Conservation (phyloP, 2,113 vertebrate species). For the Nannospalax galili region DNA sequence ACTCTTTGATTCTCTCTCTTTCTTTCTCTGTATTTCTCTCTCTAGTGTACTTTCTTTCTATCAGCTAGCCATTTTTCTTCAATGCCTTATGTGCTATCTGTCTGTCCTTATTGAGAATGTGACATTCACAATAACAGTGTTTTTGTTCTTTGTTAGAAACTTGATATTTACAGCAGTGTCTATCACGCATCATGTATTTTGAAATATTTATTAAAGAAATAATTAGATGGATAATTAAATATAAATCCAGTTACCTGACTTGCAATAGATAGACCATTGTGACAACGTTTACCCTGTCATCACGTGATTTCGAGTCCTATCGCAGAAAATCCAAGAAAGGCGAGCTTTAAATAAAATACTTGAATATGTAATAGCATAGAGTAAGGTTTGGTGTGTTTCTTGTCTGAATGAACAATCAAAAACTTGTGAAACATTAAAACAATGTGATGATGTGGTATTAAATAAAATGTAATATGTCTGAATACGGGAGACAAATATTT, state of each 20-base stretch:
- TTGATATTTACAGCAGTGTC: neutral
- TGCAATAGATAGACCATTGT: neutral
- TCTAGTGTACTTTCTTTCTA: neutral
- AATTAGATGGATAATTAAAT: neutral
- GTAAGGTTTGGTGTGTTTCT: neutral
- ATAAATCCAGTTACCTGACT: neutral
- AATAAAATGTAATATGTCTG: neutral
- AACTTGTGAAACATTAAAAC: neutral
- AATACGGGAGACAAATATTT: neutral
- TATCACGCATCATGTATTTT: neutral
- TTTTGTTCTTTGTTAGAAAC: neutral
- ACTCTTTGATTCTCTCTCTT: neutral
- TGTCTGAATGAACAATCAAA: neutral
- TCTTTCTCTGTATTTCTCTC: accelerated
- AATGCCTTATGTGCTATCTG: accelerated
- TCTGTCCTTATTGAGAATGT: neutral
- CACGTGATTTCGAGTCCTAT: neutral
- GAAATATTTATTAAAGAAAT: neutral
- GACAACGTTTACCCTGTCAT: neutral
- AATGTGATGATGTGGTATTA: neutral
- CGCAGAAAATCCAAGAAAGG: neutral
- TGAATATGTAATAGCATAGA: neutral
- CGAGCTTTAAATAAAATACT: neutral
- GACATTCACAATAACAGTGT: neutral
- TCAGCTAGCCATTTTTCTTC: accelerated